Conservation (phyloP, 2,888 invertebrate genomes). For the Carcina quercana region DNA sequence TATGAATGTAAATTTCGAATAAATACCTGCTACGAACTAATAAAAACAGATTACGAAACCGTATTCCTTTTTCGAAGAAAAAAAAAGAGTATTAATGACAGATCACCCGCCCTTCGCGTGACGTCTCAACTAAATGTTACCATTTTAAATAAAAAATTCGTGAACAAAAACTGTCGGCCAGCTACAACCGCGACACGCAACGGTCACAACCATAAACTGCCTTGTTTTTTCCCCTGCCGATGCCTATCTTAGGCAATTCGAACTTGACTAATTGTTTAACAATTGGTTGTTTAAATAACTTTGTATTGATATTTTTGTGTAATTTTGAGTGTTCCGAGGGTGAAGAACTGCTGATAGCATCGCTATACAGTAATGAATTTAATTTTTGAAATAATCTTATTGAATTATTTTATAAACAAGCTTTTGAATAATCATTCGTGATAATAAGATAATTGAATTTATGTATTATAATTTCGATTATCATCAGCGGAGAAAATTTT, state of each 20-base stretch:
- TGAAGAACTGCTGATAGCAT: too few species aligned
- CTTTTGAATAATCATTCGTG: too few species aligned
- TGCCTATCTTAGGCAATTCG: constrained; percentile 12
- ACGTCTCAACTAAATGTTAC: constrained; percentile 20
- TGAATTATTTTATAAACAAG: too few species aligned
- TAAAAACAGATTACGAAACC: too few species aligned
- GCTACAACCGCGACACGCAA: constrained; percentile 10
- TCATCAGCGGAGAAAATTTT: too few species aligned
- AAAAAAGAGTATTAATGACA: too few species aligned
- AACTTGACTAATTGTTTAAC: constrained; percentile 17
- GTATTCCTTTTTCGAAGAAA: too few species aligned
- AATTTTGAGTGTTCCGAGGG: constrained; percentile 12
- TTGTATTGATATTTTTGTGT: constrained; percentile 12
- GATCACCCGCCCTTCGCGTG: constrained; percentile 21
- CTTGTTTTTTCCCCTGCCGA: constrained; percentile 9
- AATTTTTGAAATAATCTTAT: too few species aligned
- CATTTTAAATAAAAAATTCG: too few species aligned
- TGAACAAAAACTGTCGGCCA: constrained; percentile 23
- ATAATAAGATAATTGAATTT: too few species aligned
- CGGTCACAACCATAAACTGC: neutral
- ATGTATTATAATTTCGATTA: too few species aligned
- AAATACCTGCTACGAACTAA: neutral
- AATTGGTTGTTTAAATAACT: constrained; percentile 12
- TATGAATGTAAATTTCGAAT: neutral
- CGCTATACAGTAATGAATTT: too few species aligned